Evolutionary conservation across 2,113 vertebrate species (phyloP).

Genomic region (Trichomycterus rosablanca): DNA sequence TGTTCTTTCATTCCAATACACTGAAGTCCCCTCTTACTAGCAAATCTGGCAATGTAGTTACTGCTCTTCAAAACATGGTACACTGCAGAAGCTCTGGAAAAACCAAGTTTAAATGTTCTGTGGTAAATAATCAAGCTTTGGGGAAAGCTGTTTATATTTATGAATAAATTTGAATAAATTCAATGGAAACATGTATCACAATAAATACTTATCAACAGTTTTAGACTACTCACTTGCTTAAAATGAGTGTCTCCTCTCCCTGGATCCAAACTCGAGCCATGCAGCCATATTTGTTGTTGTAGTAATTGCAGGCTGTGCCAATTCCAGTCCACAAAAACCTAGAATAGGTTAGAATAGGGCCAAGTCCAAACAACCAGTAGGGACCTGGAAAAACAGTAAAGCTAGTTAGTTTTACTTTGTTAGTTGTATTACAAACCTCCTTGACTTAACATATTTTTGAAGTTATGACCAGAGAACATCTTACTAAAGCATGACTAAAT

Average conservation of each 20-base stretch:
- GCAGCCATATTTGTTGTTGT: constrained; percentile 86
- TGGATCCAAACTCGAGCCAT: constrained; percentile 89
- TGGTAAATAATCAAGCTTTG: too few relatives aligned
- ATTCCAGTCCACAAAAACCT: constrained; percentile 90
- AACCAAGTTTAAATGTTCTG: not conserved
- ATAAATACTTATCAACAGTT: too few relatives aligned
- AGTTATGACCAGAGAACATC: too few relatives aligned
- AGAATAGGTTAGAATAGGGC: constrained; percentile 79
- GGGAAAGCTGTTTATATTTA: not conserved
- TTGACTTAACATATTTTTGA: too few relatives aligned
- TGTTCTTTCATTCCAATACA: constrained; percentile 90
- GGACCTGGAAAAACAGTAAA: constrained; percentile 71
- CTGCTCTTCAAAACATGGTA: constrained; percentile 82
- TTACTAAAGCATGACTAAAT: too few relatives aligned
- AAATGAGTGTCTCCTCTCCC: constrained; percentile 88
- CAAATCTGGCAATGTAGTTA: constrained; percentile 80
- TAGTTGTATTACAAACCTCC: too few relatives aligned
- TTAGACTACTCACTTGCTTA: constrained; percentile 91
- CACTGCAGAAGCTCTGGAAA: constrained; percentile 77
- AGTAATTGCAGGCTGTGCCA: constrained; percentile 89
- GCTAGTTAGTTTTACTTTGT: too few relatives aligned
- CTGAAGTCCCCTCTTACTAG: constrained; percentile 78
- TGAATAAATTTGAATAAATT: too few relatives aligned
- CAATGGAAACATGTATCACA: too few relatives aligned
- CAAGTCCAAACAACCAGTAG: constrained; percentile 80